Evolutionary conservation across 1,140 invertebrate species (phyloP).

Genomic region (Papilio helenus): DNA sequence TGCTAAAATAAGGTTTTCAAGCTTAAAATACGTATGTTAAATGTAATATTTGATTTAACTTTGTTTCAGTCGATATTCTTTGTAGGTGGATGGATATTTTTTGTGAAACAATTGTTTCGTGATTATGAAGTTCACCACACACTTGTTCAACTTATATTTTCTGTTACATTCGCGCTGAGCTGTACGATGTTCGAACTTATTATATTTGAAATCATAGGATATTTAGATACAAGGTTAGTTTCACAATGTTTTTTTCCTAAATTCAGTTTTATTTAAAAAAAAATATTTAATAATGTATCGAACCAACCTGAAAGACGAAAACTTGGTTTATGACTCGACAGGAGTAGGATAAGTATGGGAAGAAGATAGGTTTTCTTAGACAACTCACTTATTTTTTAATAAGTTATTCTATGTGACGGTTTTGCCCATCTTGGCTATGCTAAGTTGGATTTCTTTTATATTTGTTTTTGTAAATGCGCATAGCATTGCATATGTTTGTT

Average conservation of each 20-base stretch:
- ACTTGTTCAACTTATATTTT: constrained; percentile 98
- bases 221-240: constrained; percentile 88
- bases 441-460: too few relatives aligned
- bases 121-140: constrained; percentile 99
- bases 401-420: too few relatives aligned
- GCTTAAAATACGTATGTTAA: background rate
- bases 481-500: too few relatives aligned
- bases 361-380: too few relatives aligned
- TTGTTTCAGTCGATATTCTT: constrained; percentile 95
- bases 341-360: too few relatives aligned
- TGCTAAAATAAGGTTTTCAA: background rate
- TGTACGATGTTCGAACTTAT: constrained; percentile 99
- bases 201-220: constrained; percentile 99
- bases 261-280: background rate
- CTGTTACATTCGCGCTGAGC: constrained; percentile 97
- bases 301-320: too few relatives aligned
- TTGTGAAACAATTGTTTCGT: constrained; percentile 98
- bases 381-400: too few relatives aligned
- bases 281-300: too few relatives aligned
- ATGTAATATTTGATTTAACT: constrained; percentile 42
- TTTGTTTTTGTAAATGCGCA: too few relatives aligned
- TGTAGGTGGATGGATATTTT: constrained; percentile 98
- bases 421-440: too few relatives aligned
- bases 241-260: constrained; percentile 4
- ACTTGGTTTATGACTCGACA: too few relatives aligned